Percentiles rank a stretch among this genome's conserved stretches.
Conservation (phyloP, 2,797 vertebrate genomes). For the Knipowitschia caucasica region DNA sequence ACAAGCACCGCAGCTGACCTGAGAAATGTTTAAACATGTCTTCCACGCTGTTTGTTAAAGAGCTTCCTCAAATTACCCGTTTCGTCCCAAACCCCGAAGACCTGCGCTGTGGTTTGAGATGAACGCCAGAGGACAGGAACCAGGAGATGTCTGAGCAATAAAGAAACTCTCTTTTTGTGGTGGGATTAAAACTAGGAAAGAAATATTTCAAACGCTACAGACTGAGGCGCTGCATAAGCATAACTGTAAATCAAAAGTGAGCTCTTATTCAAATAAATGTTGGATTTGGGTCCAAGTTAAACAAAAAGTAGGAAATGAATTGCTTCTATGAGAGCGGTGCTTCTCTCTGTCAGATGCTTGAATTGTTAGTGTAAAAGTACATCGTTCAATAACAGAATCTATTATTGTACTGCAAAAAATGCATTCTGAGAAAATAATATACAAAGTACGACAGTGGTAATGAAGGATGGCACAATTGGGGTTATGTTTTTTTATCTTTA, state of each 20-base stretch:
- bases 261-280: slow-evolving; percentile 32
- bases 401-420: slow-evolving; percentile 1
- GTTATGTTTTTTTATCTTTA: too few species aligned
- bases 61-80: slow-evolving; percentile 18
- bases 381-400: neutral
- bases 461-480: too few species aligned
- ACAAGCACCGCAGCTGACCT: slow-evolving; percentile 19
- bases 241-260: slow-evolving; percentile 33
- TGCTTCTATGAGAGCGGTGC: slow-evolving; percentile 13
- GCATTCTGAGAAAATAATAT: too few species aligned
- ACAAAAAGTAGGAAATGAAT: slow-evolving; percentile 32
- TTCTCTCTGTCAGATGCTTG: slow-evolving; percentile 7
- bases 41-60: slow-evolving; percentile 22
- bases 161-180: slow-evolving; percentile 17
- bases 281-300: slow-evolving; percentile 28
- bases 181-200: slow-evolving; percentile 11
- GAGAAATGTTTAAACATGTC: slow-evolving; percentile 29
- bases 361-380: slow-evolving; percentile 23
- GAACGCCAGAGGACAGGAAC: slow-evolving; percentile 19
- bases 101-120: slow-evolving; percentile 7
- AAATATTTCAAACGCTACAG: slow-evolving; percentile 7
- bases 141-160: slow-evolving; percentile 5
- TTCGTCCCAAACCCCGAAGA: slow-evolving; percentile 30
- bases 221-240: slow-evolving; percentile 20
- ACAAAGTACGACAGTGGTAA: neutral